Evolutionary conservation across 2,888 invertebrate species (phyloP).

Genomic region (Orchesella flavescens): DNA sequence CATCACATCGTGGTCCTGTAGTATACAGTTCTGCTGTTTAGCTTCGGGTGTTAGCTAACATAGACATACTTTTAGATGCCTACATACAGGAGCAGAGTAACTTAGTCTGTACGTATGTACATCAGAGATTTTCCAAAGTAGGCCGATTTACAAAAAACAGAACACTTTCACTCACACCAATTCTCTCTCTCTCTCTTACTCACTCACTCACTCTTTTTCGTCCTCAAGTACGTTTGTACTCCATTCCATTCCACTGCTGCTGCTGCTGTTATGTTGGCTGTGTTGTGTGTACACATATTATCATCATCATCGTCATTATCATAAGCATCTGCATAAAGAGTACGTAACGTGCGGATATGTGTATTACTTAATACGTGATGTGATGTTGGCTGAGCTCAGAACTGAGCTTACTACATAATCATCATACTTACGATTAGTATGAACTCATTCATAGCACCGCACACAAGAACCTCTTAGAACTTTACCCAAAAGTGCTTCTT

Average conservation of each 20-base stretch:
- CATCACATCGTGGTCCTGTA: not conserved
- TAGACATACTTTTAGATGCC: slow-evolving; percentile 64
- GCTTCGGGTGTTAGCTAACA: slow-evolving; percentile 67
- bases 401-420: slow-evolving; percentile 3
- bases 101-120: not conserved
- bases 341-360: slow-evolving; percentile 25
- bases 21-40: not conserved
- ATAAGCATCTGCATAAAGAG: slow-evolving; percentile 31
- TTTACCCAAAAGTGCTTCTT: not conserved
- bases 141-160: slow-evolving; percentile 70
- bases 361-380: slow-evolving; percentile 48
- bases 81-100: not conserved
- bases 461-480: not conserved
- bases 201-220: too few relatives aligned
- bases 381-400: not conserved
- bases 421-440: not conserved
- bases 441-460: slow-evolving; percentile 8
- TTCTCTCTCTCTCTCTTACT: slow-evolving; percentile 60
- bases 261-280: too few relatives aligned
- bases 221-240: slow-evolving; percentile 33
- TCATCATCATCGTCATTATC: slow-evolving; percentile 32
- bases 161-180: slow-evolving; percentile 71
- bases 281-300: slow-evolving; percentile 37
- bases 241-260: not conserved
- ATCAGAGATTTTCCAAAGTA: slow-evolving; percentile 68